Base-by-base conservation (phyloP, 2,113 vertebrate species). In the Progne subis region DNA sequence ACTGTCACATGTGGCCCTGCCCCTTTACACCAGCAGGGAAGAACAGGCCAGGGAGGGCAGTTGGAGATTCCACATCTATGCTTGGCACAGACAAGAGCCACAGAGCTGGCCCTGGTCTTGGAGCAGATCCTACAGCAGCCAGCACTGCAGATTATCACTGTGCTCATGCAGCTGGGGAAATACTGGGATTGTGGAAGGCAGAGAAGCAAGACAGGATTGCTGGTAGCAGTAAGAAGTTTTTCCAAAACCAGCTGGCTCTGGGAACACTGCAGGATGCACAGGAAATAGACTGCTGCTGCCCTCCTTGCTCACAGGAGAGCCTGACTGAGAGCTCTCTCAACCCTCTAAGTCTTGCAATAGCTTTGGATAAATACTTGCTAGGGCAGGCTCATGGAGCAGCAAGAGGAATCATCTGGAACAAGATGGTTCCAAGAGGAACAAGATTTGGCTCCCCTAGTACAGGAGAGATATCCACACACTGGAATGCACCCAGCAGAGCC, bases 1-100 rank as follows among this genome's bases (percentile, higher is more conserved):
- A 41, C 14, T 1, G 4, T 47, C 14, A 55, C 41, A 18, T 1
- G 1, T n/a, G 12, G 19, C 63, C 5, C 67, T 57, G 47, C 32
- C 31, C 46, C 37, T 37, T 26, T 1, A 56, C 26, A 8, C 18
- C 56, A 60, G 71, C 5, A 3, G 49, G 31, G 53, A 41, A 63
- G 52, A n/a, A 29, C 12, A 11, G 57, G 53, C 4, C 68, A 43
- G 29, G 57, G 53, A 68, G 32, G 64, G 59, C 39, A 59, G 43
- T 0, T 32, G 69, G n/a, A 68, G 60, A 28, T 82, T 67, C 26
- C 61, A 43, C 2, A 20, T 24, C 74, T 9, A 1, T 13, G 25
- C 47, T 31, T 2, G 1, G 47, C 6, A 49, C 46, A 65, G 5
- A 9, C 47, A 23, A 0, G 2, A 79, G 20, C 17, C 53, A 47